Evolutionary conservation across 2,797 vertebrate species (phyloP).

Genomic region (Selene dorsalis): DNA sequence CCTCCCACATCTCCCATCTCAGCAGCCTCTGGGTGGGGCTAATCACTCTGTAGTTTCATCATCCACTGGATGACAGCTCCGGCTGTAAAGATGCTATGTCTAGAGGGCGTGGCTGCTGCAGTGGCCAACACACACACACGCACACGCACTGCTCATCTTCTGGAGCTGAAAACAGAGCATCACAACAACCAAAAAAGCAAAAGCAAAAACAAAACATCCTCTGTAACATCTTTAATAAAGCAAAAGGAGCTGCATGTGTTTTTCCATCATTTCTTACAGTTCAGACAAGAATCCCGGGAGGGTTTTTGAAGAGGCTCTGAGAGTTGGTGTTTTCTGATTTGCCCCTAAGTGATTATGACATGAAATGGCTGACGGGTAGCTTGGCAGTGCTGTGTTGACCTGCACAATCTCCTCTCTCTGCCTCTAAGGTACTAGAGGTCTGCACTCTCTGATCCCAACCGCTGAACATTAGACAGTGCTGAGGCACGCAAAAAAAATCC

Average conservation of each 20-base stretch:
- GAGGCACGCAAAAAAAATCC: constrained; percentile 58
- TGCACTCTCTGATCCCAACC: constrained; percentile 67
- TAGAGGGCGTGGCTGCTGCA: constrained; percentile 78
- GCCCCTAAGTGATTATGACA: constrained; percentile 74
- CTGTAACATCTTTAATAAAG: constrained; percentile 15
- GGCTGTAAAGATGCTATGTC: constrained; percentile 64
- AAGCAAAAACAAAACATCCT: not conserved
- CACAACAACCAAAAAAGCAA: not conserved
- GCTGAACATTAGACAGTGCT: constrained; percentile 72
- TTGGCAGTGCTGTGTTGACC: constrained; percentile 69
- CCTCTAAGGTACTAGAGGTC: constrained; percentile 67
- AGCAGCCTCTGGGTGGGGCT: constrained; percentile 76
- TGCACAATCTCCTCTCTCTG: constrained; percentile 65
- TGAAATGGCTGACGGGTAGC: constrained; percentile 70
- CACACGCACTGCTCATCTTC: constrained; percentile 57
- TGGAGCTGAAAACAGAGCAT: constrained; percentile 38
- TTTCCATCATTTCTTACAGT: constrained; percentile 46
- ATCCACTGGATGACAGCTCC: constrained; percentile 69
- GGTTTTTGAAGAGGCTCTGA: constrained; percentile 49
- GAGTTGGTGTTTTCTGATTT: constrained; percentile 68
- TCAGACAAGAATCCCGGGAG: constrained; percentile 54
- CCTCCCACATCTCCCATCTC: constrained; percentile 74
- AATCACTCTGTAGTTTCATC: constrained; percentile 77
- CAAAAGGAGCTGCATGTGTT: constrained; percentile 45
- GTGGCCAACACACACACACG: constrained; percentile 55